A percentile compares a stretch with the other conserved stretches of the same genome.
Evolutionary conservation across 1,140 invertebrate species (phyloP).

Genomic region (Meloidogyne hapla): DNA sequence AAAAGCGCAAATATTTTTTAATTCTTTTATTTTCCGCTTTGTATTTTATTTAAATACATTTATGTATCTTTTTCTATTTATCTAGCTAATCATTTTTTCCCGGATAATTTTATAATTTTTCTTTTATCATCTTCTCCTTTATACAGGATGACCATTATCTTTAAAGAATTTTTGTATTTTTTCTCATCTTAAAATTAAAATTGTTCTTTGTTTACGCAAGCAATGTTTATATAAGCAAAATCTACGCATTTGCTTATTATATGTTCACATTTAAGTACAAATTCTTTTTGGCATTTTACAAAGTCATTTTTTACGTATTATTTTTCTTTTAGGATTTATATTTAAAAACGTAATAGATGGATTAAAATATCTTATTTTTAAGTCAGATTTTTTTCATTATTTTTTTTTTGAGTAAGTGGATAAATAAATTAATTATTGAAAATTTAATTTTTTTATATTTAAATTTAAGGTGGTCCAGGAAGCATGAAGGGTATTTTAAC

Average conservation of each 20-base stretch:
- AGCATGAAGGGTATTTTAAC: slow-evolving; percentile 56
- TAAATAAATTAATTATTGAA: neutral
- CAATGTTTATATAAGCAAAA: neutral
- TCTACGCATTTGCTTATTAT: neutral
- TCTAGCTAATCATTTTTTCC: too few relatives aligned
- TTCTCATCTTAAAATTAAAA: neutral
- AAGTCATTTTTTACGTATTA: neutral
- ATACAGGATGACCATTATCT: neutral
- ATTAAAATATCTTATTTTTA: neutral
- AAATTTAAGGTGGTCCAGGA: slow-evolving; percentile 54
- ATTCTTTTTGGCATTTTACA: neutral
- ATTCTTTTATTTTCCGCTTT: too few relatives aligned
- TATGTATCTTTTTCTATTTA: too few relatives aligned
- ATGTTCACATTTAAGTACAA: neutral
- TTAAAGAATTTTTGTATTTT: neutral
- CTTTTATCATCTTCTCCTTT: neutral
- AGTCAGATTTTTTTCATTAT: too few relatives aligned
- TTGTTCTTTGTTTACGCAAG: neutral
- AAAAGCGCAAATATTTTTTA: too few relatives aligned
- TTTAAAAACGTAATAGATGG: neutral
- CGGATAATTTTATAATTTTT: too few relatives aligned
- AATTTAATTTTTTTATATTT: neutral
- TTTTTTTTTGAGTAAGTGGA: too few relatives aligned
- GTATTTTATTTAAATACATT: too few relatives aligned
- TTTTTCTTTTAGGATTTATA: neutral